These are phyloP conservation scores for Telenomus remus DNA, from an alignment of 1,140 invertebrate species.

Conservation along the genomic window DNA sequence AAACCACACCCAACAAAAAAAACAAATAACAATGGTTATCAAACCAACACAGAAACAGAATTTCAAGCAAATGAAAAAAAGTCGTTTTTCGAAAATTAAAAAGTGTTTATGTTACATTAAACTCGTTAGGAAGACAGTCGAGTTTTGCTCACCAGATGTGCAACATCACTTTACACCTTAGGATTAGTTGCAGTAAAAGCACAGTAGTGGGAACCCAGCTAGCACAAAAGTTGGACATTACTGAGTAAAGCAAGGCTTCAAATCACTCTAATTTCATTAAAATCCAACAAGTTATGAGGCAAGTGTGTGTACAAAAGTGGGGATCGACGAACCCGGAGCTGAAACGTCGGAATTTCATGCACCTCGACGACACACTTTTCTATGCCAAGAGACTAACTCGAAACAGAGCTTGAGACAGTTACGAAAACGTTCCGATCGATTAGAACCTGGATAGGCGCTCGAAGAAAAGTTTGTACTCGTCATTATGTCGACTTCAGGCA, in stretches of 20 bases:
- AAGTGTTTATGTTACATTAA: slow-evolving; percentile 8
- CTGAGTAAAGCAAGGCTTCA: slow-evolving; percentile 39
- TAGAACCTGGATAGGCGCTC: too few species aligned
- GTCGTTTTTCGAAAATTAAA: too few species aligned
- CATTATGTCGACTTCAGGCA: too few species aligned
- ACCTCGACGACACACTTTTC: background rate
- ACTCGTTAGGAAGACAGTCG: slow-evolving; percentile 25
- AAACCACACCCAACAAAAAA: too few species aligned
- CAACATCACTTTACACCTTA: slow-evolving; percentile 47
- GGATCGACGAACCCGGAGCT: background rate
- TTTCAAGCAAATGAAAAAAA: too few species aligned
- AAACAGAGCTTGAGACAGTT: too few species aligned
- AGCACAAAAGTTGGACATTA: slow-evolving; percentile 40
- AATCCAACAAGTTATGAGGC: slow-evolving; percentile 13
- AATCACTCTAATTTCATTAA: slow-evolving; percentile 43
- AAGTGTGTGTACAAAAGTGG: background rate
- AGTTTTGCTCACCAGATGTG: slow-evolving; percentile 41
- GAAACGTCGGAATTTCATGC: background rate
- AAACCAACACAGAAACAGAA: too few species aligned
- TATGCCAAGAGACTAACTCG: too few species aligned
- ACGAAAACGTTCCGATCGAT: too few species aligned
- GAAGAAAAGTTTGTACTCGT: too few species aligned
- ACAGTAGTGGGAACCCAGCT: slow-evolving; percentile 43
- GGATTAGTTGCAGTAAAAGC: slow-evolving; percentile 47
- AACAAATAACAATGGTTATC: too few species aligned